These are phyloP conservation scores for Frankliniella intonsa DNA, from an alignment of 2,888 invertebrate species.

Conservation along the genomic window DNA sequence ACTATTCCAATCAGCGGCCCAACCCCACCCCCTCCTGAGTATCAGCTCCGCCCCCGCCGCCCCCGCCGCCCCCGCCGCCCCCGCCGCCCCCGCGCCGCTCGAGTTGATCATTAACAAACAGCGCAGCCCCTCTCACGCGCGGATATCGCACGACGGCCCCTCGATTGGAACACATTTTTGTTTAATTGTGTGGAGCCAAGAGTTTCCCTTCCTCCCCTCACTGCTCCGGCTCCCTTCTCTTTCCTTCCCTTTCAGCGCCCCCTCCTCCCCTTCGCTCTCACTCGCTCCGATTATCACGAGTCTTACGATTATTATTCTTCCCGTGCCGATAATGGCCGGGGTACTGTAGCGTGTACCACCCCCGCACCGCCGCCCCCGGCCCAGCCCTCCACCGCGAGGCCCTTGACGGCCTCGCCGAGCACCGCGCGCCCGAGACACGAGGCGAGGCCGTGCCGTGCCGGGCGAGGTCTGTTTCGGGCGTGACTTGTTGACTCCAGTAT, in stretches of 20 bases:
- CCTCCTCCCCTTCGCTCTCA: not conserved
- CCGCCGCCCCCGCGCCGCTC: not conserved
- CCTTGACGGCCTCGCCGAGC: not conserved
- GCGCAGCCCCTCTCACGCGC: not conserved
- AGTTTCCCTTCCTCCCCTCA: not conserved
- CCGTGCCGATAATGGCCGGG: not conserved
- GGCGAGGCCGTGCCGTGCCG: not conserved
- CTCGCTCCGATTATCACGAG: not conserved
- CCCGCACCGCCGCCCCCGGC: not conserved
- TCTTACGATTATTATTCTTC: not conserved
- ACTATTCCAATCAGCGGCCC: conserved; percentile 9
- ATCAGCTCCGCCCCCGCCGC: not conserved
- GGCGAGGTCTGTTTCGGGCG: not conserved
- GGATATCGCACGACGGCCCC: not conserved
- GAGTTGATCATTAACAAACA: conserved; percentile 27
- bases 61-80: not conserved
- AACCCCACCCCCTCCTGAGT: not conserved
- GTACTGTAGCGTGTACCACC: not conserved
- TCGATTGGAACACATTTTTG: conserved; percentile 18
- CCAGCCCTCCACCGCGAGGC: not conserved
- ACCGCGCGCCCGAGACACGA: not conserved
- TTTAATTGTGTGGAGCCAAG: not conserved
- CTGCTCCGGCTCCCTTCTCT: not conserved
- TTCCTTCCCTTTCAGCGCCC: not conserved
- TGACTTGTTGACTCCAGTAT: conserved; percentile 17